Base-by-base conservation (phyloP, 2,888 invertebrate species). In the Luperina testacea region DNA sequence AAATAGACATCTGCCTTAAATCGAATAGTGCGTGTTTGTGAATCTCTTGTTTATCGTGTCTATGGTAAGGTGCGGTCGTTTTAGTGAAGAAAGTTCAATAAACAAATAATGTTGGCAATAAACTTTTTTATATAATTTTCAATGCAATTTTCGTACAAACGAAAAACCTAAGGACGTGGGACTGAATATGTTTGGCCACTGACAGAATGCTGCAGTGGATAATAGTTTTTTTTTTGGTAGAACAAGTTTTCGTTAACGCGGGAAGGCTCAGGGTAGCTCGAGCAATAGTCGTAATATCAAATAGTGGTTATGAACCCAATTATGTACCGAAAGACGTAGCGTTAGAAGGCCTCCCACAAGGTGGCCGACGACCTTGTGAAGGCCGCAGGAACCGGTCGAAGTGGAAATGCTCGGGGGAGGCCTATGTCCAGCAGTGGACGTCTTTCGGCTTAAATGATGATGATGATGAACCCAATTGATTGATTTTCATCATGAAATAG, bases 41-140 rank as follows among this genome's bases (percentile, higher is more conserved):
- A 92, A 92, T 92, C 92, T 92, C 91, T 59, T 89, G 67, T 72
- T 57, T 70, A 67, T 61, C 38, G 74, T 75, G 73, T 72, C 45
- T 38, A 27, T 73, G n/a, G 38, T 53, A 6, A 11, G 76, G 84
- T 85, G 87, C 76, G 87, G 5, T 83, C 76, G 80, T 74, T 74
- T 74, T 51, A n/a, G 7, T 38, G 4, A 59, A 32, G 24, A 24
- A 38, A 64, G 5, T 24, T 64, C 38, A 20, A 64, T 38, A 64
- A 63, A 63, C 1, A 32, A 32, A 32, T 32, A 32, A 64, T 38
- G 6, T 38, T 24, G 3, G n/a, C 9, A 15, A 13, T 51, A 13
- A 48, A 27, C 17, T 45, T 68, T 68, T 27, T 15, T 48, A 15
- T 15, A 48, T 15, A 48, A 48, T 48, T 27, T 67, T 59, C n/a